Evolutionary conservation across 2,113 vertebrate species (phyloP), one percentile per base, ranked within the genome.

Genomic region (Mugil cephalus): DNA sequence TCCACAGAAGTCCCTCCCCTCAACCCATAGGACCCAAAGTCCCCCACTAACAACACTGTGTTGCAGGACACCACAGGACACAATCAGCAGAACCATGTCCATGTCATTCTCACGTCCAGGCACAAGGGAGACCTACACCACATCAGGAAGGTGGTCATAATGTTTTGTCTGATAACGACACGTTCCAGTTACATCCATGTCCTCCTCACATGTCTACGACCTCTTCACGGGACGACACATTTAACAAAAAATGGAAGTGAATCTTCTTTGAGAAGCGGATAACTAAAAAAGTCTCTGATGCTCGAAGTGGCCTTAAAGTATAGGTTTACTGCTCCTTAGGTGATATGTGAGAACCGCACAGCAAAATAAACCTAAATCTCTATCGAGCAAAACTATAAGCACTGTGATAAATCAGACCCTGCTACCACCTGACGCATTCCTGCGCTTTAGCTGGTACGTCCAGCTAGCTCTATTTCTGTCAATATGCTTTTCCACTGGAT

Each of bases 401-500:
- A 30, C 3, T 30, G 24, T 30, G 24, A 45, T 35, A 48, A 61
- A 72, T 65, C 66, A 30, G 61, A n/a, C n/a, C 15, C 9, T 65
- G 39, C 68, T 18, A 10, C 58, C 38, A 55, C 34, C 34, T 9
- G 3, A 39, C 53, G 61, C 9, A 35, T 62, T 40, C 3, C 18
- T 42, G 43, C 47, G 47, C 58, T 71, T 50, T 39, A 18, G 35
- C 47, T 30, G 53, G 1, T 42, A 68, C 56, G 36, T 59, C 42
- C 48, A 35, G 36, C 15, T 34, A 71, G 65, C 43, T 73, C 59
- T 56, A 58, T 52, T 69, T 82, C 54, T 68, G 52, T 50, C 50
- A 73, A 74, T 72, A 60, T 48, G 48, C 38, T 82, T 74, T 85
- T 72, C 66, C 5, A 59, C 34, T 55, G 8, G 14, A 77, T 69